These are phyloP conservation scores for Albula goreensis DNA, from an alignment of 2,113 vertebrate genomes.

Conservation along the genomic window DNA sequence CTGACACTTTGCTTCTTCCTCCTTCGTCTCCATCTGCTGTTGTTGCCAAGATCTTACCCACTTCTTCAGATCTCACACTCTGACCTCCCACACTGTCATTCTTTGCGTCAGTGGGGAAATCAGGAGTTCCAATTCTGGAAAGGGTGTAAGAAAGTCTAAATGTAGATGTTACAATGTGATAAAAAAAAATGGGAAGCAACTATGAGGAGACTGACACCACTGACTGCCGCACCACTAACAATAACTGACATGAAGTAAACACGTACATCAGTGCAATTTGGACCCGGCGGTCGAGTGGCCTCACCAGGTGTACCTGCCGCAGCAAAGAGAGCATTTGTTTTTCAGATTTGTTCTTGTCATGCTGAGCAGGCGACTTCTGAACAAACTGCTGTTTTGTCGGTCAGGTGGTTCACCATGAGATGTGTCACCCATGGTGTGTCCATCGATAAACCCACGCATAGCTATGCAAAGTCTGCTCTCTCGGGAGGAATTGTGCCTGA, in stretches of 20 bases:
- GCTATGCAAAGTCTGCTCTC: not conserved
- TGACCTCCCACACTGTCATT: not conserved
- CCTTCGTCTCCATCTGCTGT: conserved; percentile 33
- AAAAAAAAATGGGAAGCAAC: not conserved
- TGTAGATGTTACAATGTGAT: not conserved
- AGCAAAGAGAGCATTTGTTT: not conserved
- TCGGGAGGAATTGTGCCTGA: not conserved
- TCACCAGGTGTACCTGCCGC: not conserved
- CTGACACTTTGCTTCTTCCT: not conserved
- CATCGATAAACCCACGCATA: not conserved
- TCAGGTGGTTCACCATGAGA: not conserved
- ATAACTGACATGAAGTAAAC: no score
- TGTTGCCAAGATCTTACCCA: conserved; percentile 42
- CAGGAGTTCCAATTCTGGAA: not conserved
- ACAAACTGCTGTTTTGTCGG: not conserved
- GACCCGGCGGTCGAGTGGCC: not conserved
- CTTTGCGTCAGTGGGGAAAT: not conserved
- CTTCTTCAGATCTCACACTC: not conserved
- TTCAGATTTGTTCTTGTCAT: not conserved
- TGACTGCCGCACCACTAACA: not conserved
- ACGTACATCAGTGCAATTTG: not conserved
- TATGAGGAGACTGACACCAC: not conserved
- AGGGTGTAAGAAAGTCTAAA: not conserved
- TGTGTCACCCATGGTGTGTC: not conserved
- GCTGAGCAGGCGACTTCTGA: not conserved